Percentiles rank a stretch among this genome's conserved stretches.
Evolutionary conservation across 2,888 invertebrate genomes (phyloP).

Genomic region (Xestia sexstrigata): DNA sequence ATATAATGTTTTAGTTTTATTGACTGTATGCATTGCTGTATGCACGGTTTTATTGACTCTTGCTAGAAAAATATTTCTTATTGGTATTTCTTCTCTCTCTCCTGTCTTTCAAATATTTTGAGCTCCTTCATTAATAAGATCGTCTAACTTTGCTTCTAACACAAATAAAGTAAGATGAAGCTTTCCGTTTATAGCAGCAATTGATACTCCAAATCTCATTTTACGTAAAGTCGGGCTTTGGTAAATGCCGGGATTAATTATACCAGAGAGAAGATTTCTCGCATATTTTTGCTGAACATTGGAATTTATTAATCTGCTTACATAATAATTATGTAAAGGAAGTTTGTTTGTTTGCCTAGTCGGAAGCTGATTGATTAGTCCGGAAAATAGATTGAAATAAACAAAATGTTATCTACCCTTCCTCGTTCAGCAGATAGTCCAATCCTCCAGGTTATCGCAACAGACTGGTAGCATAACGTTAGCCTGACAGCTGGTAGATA

Average conservation of each 20-base stretch:
- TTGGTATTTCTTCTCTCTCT: neutral
- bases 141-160: neutral
- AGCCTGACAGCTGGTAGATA: constrained; percentile 61
- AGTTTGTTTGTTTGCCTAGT: neutral
- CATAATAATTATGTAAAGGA: neutral
- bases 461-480: constrained; percentile 28
- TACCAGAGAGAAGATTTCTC: constrained; percentile 8
- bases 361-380: constrained; percentile 20
- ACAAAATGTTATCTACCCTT: constrained; percentile 18
- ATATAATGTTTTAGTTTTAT: neutral
- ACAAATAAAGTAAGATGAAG: constrained; percentile 1
- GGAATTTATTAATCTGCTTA: constrained; percentile 21
- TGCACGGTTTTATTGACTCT: no score
- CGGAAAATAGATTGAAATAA: constrained; percentile 9
- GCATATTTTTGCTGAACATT: constrained; percentile 12
- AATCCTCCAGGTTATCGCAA: constrained; percentile 37
- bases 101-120: neutral
- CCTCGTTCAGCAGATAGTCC: constrained; percentile 26
- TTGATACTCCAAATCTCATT: constrained; percentile 31
- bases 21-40: neutral
- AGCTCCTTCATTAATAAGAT: neutral
- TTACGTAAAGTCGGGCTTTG: constrained; percentile 15
- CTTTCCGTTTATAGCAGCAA: constrained; percentile 9
- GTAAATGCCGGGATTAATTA: constrained; percentile 35
- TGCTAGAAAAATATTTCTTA: neutral